phyloP scores from a whole-genome alignment of 2,888 invertebrate genomes.

The Parnassius smintheus region DNA sequence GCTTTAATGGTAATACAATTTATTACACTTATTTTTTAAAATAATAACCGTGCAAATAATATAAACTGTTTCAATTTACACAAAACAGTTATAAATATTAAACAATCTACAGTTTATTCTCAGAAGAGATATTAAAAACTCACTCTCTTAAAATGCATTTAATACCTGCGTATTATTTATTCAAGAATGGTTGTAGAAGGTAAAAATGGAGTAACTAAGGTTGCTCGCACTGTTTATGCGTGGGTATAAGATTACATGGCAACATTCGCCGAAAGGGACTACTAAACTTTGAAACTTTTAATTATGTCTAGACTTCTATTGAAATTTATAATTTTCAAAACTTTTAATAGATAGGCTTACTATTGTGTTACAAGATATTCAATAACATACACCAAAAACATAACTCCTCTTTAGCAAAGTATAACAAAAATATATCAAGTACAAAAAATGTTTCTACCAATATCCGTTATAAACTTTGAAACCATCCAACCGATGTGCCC shows the following conservation, averaged over 20 bases:
- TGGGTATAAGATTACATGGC: slow-evolving; percentile 24
- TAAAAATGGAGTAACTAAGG: slow-evolving; percentile 2
- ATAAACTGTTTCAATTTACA: too few species aligned
- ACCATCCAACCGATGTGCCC: too few species aligned
- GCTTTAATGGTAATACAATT: too few species aligned
- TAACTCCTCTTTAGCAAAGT: too few species aligned
- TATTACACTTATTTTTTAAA: too few species aligned
- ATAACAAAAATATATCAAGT: too few species aligned
- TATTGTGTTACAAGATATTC: neutral
- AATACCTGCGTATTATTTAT: slow-evolving; percentile 18
- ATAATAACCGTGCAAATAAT: too few species aligned
- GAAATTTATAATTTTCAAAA: slow-evolving; percentile 24
- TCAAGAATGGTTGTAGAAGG: slow-evolving; percentile 13
- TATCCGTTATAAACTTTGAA: too few species aligned
- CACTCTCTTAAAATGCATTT: slow-evolving; percentile 15
- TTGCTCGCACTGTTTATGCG: slow-evolving; percentile 15
- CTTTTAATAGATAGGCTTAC: slow-evolving; percentile 11
- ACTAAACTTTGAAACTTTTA: slow-evolving; percentile 23
- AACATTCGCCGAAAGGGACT: slow-evolving; percentile 15
- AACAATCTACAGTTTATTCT: neutral
- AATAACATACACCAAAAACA: too few species aligned
- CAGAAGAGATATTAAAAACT: neutral
- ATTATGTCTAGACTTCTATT: slow-evolving; percentile 20
- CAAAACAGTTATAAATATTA: too few species aligned
- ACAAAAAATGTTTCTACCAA: too few species aligned